Base-by-base conservation (phyloP, 64 coral and sea anemone genomes). In the Catalaphyllia jardinei region DNA sequence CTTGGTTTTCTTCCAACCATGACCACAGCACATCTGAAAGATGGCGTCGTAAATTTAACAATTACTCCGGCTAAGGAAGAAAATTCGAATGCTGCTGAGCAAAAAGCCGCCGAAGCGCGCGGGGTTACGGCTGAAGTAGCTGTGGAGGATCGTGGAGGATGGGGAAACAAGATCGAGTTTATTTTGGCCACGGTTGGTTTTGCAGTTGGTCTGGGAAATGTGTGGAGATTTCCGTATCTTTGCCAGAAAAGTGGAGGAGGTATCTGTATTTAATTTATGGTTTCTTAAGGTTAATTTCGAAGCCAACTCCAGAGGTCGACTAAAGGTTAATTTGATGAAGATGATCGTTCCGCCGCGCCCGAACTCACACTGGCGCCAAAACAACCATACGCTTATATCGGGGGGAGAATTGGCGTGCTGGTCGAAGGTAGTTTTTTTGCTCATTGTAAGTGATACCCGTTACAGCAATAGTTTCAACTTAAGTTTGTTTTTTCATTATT, bases 161-260 rank as follows among this genome's bases (percentile, higher is more conserved):
- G 97, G 97, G 90, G 94, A 5, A 99, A 99, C 73, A 99, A 99
- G 88, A 46, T 99, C 19, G 97, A 99, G 73, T 99, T 99, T 65
- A 75, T 99, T 73, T 76, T 99, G n/a, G 94, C 97, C 69, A 93
- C 94, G 13, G 89, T 99, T 78, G 97, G 97, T 49, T 99, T 95
- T 65, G 97, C 97, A 13, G 97, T 99, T 31, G 97, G 97, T 22
- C 55, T 99, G 10, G 97, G 97, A 60, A 99, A 99, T 86, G 91
- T 99, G 54, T 99, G 97, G 97, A 91, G 97, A 80, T 99, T 99
- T 89, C 97, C 97, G 2, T 99, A 99, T 72, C 84, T 99, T 59
- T 95, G 93, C 31, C 94, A 95, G 76, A 99, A 99, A 82, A 95
- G 89, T 79, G 97, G 97, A 18, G 97, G 97, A 62, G 97, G 97